Evolutionary conservation across 2,888 invertebrate species (phyloP), one percentile per base, ranked within the genome.

Genomic region (Acleris holmiana): DNA sequence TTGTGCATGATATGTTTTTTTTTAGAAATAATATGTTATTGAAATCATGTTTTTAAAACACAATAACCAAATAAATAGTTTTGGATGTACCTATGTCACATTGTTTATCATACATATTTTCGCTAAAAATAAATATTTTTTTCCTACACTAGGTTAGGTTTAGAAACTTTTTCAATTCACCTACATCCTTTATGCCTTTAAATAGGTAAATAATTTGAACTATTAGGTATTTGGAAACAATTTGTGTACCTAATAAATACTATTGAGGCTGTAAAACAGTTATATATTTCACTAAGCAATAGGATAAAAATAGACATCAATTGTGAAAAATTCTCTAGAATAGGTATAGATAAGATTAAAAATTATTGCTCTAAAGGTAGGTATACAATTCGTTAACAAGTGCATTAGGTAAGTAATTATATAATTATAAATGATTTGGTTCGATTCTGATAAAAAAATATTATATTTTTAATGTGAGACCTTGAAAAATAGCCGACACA

Each of bases 1-100:
- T 88, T 86, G 84, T 87, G 89, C 87, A 86, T 91, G 91, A 91
- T 91, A 91, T 91, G 91, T 91, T 72, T 76, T 56, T 46, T 51
- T 64, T 59, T 49, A 19, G 53, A 54, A 64, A 60, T 21, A 15
- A 55, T 54, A 41, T 50, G n/a, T 25, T 47, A n/a, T 21, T 23
- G 21, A 48, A 65, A 54, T 29, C 25, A 29, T 29, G 29, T 29
- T 25, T 53, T 60, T 48, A 18, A 47, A 41, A 47, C 49, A 35
- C 54, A 48, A 55, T 60, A 55, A 29, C 19, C 35, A 35, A 47
- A 62, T 44, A 35, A 35, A 41, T n/a, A 44, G 17, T n/a, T n/a
- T 44, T 44, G 44, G 44, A 44, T 10, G 48, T 57, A 29, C n/a
- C n/a, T n/a, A 48, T 17, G 59, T 59, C 54, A 49, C 64, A 59